These are phyloP conservation scores for Corythucha ciliata DNA, from an alignment of 2,888 invertebrate genomes.

Conservation along the genomic window DNA sequence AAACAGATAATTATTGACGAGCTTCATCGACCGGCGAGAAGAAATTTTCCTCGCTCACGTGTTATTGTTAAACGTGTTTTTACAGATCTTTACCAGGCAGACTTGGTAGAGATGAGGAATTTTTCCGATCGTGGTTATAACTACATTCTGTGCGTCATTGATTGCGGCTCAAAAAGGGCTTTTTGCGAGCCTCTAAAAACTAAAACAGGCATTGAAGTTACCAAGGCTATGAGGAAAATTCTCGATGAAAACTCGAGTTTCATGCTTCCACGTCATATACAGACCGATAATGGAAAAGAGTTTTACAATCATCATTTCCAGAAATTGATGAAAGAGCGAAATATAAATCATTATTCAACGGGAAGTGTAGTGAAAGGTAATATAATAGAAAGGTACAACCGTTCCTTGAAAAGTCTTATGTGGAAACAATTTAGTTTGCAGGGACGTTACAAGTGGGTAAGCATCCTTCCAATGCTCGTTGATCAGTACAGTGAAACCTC, in stretches of 20 bases:
- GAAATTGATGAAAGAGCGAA: constrained; percentile 22
- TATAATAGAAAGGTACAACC: constrained; percentile 27
- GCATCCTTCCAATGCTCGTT: constrained; percentile 19
- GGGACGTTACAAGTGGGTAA: constrained; percentile 22
- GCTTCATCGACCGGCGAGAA: constrained; percentile 21
- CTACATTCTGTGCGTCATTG: constrained; percentile 19
- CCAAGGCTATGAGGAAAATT: constrained; percentile 3
- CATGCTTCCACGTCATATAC: constrained; percentile 25
- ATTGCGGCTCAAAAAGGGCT: constrained; percentile 19
- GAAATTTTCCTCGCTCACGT: constrained; percentile 10
- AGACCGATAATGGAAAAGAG: constrained; percentile 29
- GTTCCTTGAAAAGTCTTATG: constrained; percentile 25
- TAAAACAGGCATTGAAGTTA: constrained; percentile 21
- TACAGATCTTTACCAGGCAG: constrained; percentile 24
- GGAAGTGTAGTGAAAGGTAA: constrained; percentile 21
- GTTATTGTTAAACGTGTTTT: constrained; percentile 22
- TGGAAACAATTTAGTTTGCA: constrained; percentile 21
- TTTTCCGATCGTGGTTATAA: constrained; percentile 17
- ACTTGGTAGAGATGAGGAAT: constrained; percentile 22
- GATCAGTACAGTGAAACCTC: no score
- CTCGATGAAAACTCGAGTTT: neutral
- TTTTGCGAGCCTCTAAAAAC: constrained; percentile 19
- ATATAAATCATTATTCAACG: constrained; percentile 28
- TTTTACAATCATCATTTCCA: constrained; percentile 27
- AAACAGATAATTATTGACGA: no score